Evolutionary conservation across 2,113 vertebrate species (phyloP), one percentile per base, ranked within the genome.

Genomic region (Balaeniceps rex): DNA sequence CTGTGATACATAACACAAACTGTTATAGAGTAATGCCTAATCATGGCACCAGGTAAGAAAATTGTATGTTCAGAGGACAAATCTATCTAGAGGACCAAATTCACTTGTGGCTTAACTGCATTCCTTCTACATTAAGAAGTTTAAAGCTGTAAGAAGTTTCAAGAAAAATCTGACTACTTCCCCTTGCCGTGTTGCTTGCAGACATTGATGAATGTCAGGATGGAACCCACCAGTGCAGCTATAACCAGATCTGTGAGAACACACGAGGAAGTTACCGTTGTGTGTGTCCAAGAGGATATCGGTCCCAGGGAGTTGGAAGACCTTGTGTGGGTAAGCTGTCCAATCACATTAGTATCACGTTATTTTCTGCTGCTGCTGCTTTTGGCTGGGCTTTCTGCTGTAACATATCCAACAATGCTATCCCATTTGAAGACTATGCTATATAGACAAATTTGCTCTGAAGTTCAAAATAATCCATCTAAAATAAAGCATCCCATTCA

Each of bases 191-290:
- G 17, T 88, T 40, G 72, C 81, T 93, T 33, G 21, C 92, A 99
- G 99, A 99, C 93, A 98, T 99, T 6, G 98, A 99, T 65, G 99
- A 99, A 94, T 99, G 99, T 98, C 98, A 89, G 96, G 99, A 99
- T 18, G 99, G 99, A 26, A 99, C 98, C 29, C 99, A 99, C 96
- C 99, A 99, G 80, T 99, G 99, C 98, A 98, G 98, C 96, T 99
- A 99, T 90, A 99, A 99, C 96, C 99, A 99, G 98, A 98, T 99
- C 58, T 99, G 99, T 82, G 99, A 99, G 98, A 99, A 99, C 93
- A 99, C 98, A 5, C 97, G 97, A 76, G 99, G 99, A 66, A 99
- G 99, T 97, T 99, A 99, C 98, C 99, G 98, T 31, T 99, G 99
- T 49, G 98, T 98, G 29, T 99, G 99, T 85, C 99, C 99, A 3